Evolutionary conservation across 2,797 vertebrate genomes (phyloP).

Genomic region (Gymnothorax javanicus): DNA sequence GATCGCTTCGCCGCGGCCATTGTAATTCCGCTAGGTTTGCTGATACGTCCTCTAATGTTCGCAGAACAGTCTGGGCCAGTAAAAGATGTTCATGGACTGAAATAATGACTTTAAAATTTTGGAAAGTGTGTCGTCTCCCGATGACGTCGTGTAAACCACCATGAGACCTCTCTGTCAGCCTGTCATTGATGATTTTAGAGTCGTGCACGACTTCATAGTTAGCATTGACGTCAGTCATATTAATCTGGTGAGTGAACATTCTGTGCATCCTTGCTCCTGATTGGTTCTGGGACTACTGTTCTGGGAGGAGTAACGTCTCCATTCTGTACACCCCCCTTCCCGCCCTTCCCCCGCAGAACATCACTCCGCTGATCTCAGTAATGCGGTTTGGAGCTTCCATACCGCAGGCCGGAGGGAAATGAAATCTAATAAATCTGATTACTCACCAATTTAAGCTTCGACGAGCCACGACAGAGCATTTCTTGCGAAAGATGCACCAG

Average conservation of each 20-base stretch:
- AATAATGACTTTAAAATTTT: neutral
- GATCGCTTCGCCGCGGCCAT: neutral
- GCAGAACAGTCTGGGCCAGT: neutral
- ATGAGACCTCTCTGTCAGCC: neutral
- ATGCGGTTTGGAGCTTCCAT: neutral
- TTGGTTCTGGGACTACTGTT: neutral
- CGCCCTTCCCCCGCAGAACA: neutral
- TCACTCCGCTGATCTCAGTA: neutral
- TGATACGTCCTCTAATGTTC: neutral
- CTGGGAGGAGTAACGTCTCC: neutral
- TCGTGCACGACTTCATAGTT: neutral
- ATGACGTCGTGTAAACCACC: neutral
- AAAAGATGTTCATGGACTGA: neutral
- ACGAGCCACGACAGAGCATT: neutral
- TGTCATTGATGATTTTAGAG: conserved; percentile 8
- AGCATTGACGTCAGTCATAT: neutral
- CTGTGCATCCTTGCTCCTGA: neutral
- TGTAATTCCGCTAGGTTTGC: neutral
- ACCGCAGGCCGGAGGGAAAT: neutral
- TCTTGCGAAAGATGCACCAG: conserved; percentile 27
- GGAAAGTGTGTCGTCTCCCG: neutral
- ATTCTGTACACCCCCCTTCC: too few relatives aligned
- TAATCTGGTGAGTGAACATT: neutral
- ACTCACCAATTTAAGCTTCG: neutral
- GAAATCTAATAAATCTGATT: conserved; percentile 24